Percentiles rank a stretch among this genome's conserved stretches.
phyloP scores from a whole-genome alignment of 2,797 vertebrate species.

The Oreochromis grahami region DNA sequence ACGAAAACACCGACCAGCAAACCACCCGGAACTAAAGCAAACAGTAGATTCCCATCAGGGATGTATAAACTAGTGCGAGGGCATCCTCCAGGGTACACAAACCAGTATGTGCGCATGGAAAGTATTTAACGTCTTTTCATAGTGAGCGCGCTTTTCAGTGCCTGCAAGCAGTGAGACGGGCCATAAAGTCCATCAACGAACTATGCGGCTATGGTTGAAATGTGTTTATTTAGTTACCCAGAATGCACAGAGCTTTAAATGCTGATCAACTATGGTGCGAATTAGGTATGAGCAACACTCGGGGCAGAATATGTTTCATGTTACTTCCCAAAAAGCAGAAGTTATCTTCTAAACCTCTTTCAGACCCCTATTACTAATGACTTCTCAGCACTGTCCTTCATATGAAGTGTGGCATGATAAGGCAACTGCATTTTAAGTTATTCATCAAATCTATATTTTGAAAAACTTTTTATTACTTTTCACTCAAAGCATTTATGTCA shows the following conservation, averaged over 20 bases:
- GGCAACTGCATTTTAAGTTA: background rate
- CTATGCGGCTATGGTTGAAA: conserved; percentile 36
- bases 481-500: background rate
- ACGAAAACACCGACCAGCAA: conserved; percentile 31
- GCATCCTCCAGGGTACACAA: conserved; percentile 44
- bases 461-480: background rate
- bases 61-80: conserved; percentile 22
- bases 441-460: background rate
- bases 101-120: conserved; percentile 43
- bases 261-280: background rate
- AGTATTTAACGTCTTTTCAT: conserved; percentile 57
- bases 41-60: conserved; percentile 51
- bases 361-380: background rate
- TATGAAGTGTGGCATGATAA: background rate
- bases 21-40: conserved; percentile 63
- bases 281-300: background rate
- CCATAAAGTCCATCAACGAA: conserved; percentile 52
- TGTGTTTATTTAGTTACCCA: conserved; percentile 59
- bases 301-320: background rate
- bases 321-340: background rate
- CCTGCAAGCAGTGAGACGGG: conserved; percentile 25
- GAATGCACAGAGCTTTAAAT: conserved; percentile 30
- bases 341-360: background rate
- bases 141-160: conserved; percentile 46
- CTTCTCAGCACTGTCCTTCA: background rate